Evolutionary conservation across 1,140 invertebrate species (phyloP).

Genomic region (Chionoecetes opilio): DNA sequence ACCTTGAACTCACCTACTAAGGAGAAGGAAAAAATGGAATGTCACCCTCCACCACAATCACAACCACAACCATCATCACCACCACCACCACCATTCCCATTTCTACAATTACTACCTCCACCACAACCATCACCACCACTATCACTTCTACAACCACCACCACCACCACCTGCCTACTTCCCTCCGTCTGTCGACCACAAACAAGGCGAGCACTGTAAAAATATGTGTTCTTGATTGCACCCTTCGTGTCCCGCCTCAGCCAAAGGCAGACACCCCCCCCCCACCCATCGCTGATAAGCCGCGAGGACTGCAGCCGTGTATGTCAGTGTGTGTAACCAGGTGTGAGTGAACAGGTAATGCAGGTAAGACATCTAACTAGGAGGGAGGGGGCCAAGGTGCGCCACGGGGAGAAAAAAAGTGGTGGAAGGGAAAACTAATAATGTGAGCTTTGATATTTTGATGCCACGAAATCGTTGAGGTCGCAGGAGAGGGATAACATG

Average conservation of each 20-base stretch:
- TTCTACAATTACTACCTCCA: too few relatives aligned
- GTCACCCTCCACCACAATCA: background rate
- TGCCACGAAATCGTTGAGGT: too few relatives aligned
- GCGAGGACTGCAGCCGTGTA: background rate
- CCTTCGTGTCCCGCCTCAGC: too few relatives aligned
- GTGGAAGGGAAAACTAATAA: background rate
- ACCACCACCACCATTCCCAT: too few relatives aligned
- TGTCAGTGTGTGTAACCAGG: conserved; percentile 11
- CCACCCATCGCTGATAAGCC: background rate
- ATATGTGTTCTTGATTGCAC: conserved; percentile 20
- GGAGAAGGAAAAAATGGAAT: too few relatives aligned
- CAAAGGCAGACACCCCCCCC: background rate
- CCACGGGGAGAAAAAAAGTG: background rate
- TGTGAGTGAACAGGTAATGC: background rate
- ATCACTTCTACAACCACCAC: background rate
- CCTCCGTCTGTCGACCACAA: background rate
- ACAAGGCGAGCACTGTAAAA: background rate
- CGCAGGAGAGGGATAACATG: too few relatives aligned
- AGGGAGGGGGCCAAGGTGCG: background rate
- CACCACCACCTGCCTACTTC: background rate
- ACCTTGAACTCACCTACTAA: too few relatives aligned
- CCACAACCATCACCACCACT: background rate
- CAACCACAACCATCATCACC: background rate
- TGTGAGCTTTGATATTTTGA: too few relatives aligned
- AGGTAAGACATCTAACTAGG: conserved; percentile 14